Conservation (phyloP, 2,113 vertebrate genomes). For the Pantherophis guttatus region DNA sequence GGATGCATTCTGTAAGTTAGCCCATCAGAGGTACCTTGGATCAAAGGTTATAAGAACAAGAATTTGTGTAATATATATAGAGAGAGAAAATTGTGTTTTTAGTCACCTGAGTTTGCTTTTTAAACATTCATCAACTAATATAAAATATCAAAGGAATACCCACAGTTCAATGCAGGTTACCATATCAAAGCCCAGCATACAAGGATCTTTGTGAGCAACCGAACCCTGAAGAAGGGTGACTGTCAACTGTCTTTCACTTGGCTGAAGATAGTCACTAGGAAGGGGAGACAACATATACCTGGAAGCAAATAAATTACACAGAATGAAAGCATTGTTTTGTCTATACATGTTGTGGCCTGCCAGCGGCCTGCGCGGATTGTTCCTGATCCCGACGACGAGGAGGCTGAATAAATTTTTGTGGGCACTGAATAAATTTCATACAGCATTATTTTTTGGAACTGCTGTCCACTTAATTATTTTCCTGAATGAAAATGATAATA, state of each 20-base stretch:
- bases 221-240: slow-evolving; percentile 88
- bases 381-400: no score
- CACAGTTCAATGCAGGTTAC: slow-evolving; percentile 90
- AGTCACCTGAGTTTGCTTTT: background rate
- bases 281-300: slow-evolving; percentile 81
- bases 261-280: slow-evolving; percentile 80
- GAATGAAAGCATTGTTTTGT: background rate
- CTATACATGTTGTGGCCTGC: background rate
- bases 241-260: slow-evolving; percentile 72
- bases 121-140: background rate
- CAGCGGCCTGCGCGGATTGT: no score
- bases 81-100: background rate
- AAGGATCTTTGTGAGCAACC: slow-evolving; percentile 81
- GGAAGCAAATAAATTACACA: slow-evolving; percentile 25
- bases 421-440: background rate
- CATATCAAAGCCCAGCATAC: slow-evolving; percentile 88
- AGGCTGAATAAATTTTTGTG: background rate
- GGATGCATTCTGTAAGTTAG: background rate
- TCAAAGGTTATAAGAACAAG: background rate
- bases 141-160: slow-evolving; percentile 57
- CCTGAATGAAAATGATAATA: background rate
- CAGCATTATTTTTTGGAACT: background rate
- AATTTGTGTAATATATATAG: background rate
- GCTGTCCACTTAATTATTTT: background rate
- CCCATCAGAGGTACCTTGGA: background rate